Conservation (phyloP, 2,888 invertebrate species). For the Steinernema hermaphroditum region DNA sequence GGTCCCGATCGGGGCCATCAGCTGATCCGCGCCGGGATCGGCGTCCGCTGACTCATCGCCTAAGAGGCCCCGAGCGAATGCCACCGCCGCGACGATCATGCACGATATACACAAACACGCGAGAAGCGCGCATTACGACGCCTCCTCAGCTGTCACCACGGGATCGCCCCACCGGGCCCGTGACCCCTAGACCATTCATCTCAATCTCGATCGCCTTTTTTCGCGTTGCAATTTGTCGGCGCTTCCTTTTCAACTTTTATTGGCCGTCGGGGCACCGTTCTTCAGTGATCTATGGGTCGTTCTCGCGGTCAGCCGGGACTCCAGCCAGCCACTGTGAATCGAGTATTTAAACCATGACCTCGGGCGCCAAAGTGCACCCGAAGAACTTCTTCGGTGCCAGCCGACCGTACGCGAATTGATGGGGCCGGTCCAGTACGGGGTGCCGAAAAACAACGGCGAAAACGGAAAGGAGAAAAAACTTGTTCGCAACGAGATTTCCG, state of each 20-base stretch:
- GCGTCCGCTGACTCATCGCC: conserved; percentile 21
- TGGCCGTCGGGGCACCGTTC: conserved; percentile 3
- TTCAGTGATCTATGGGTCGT: conserved; percentile 21
- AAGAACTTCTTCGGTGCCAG: background rate
- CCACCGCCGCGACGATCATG: conserved; percentile 10
- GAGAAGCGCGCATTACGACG: background rate
- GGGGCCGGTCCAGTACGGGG: too few species aligned
- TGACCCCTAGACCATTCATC: too few species aligned
- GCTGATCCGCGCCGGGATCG: conserved; percentile 8
- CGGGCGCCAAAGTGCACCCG: background rate
- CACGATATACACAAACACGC: conserved; percentile 2
- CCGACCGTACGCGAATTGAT: conserved; percentile 4
- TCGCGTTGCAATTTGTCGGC: conserved; percentile 26
- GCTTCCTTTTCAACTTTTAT: conserved; percentile 26
- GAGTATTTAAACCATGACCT: background rate
- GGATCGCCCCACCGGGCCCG: too few species aligned
- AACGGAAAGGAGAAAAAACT: background rate
- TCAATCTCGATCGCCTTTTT: conserved; percentile 16
- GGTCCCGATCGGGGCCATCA: conserved; percentile 7
- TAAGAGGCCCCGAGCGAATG: background rate
- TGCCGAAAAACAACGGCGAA: background rate
- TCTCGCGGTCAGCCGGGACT: background rate
- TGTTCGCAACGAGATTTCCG: conserved; percentile 4
- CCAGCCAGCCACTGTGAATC: background rate
- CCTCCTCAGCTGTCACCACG: background rate